Evolutionary conservation across 2,113 vertebrate genomes (phyloP).

Genomic region (Ameiurus melas): DNA sequence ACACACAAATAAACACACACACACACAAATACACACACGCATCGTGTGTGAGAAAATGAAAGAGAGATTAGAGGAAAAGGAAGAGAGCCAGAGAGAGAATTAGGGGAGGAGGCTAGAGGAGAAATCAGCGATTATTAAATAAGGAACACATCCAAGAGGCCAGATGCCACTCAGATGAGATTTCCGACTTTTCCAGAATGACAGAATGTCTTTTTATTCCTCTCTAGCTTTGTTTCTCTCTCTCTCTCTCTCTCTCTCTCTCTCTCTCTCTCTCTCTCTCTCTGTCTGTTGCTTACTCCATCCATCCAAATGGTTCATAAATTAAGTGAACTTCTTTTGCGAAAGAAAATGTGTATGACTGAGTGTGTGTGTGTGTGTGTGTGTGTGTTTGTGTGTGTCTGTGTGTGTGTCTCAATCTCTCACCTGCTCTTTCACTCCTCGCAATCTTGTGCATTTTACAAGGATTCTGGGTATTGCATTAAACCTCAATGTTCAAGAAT

Average conservation of each 20-base stretch:
- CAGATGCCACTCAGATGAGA: conserved; percentile 29
- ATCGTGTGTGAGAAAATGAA: background rate
- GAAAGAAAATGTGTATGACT: background rate
- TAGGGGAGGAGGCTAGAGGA: background rate
- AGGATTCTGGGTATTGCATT: too few relatives aligned
- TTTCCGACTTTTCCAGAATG: background rate
- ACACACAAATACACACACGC: background rate
- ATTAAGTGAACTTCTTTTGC: background rate
- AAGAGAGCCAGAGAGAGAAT: background rate
- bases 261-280: background rate
- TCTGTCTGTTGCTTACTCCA: background rate
- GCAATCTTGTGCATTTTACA: too few relatives aligned
- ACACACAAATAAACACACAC: background rate
- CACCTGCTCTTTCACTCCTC: too few relatives aligned
- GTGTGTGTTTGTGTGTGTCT: too few relatives aligned
- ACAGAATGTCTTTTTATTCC: conserved; percentile 17
- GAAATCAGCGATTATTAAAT: conserved; percentile 29
- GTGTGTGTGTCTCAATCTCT: background rate
- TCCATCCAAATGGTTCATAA: background rate
- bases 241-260: background rate
- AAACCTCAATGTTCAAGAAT: background rate
- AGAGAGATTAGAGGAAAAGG: background rate
- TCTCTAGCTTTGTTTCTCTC: background rate
- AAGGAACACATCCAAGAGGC: conserved; percentile 35
- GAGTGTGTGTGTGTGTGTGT: background rate